Percentiles rank a stretch among this genome's conserved stretches.
phyloP scores from a whole-genome alignment of 2,888 invertebrate genomes.

The Salpingus planirostris region DNA sequence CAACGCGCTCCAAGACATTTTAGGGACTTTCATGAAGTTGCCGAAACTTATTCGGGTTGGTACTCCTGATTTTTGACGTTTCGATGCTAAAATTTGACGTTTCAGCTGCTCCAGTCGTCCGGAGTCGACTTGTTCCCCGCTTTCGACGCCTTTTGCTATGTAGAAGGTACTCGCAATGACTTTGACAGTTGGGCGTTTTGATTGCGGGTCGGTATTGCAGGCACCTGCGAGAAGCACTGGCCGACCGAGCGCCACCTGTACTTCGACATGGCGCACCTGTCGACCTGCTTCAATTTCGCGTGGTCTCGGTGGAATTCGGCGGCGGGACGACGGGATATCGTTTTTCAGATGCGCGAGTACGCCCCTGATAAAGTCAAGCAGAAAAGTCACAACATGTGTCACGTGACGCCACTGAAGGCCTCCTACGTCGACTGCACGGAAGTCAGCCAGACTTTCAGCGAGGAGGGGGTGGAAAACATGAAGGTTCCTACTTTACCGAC shows the following conservation, averaged over 20 bases:
- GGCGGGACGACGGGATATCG: slow-evolving; percentile 51
- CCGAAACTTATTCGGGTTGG: slow-evolving; percentile 52
- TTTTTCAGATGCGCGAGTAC: slow-evolving; percentile 60
- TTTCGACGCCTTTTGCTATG: slow-evolving; percentile 63
- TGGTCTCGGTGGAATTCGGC: slow-evolving; percentile 63
- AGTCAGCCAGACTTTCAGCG: slow-evolving; percentile 59
- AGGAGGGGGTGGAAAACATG: slow-evolving; percentile 37
- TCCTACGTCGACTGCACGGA: slow-evolving; percentile 66
- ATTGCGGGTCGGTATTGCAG: too few relatives aligned
- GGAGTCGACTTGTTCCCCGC: slow-evolving; percentile 79
- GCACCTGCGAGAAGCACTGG: slow-evolving; percentile 60
- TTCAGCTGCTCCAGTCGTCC: slow-evolving; percentile 44
- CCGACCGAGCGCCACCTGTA: slow-evolving; percentile 67
- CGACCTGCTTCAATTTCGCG: slow-evolving; percentile 65
- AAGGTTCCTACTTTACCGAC: slow-evolving; percentile 29
- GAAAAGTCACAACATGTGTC: slow-evolving; percentile 33
- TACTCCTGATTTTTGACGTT: background rate
- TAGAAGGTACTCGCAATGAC: too few relatives aligned
- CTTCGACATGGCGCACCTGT: slow-evolving; percentile 67
- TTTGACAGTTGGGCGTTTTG: too few relatives aligned
- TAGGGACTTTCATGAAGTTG: slow-evolving; percentile 52
- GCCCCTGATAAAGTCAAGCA: slow-evolving; percentile 39
- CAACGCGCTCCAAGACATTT: slow-evolving; percentile 50
- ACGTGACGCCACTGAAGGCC: slow-evolving; percentile 62
- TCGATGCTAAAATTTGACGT: too few relatives aligned